These are phyloP conservation scores for Patella depressa DNA, from an alignment of 2,888 invertebrate genomes.

Conservation along the genomic window DNA sequence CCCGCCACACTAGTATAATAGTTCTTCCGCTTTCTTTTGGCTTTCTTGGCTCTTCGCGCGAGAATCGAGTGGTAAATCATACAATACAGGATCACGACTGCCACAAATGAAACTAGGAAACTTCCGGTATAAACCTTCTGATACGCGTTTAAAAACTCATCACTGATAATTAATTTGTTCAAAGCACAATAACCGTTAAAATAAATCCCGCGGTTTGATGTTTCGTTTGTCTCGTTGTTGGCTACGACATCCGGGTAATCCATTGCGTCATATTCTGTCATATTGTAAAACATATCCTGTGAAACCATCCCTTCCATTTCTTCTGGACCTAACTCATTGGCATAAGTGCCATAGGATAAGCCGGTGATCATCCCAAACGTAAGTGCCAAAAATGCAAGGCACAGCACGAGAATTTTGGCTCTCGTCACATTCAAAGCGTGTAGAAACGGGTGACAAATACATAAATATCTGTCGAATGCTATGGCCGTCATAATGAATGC, in stretches of 20 bases:
- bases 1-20: conserved; percentile 29
- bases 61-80: conserved; percentile 61
- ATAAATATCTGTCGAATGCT: conserved; percentile 44
- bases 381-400: conserved; percentile 40
- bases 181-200: not conserved
- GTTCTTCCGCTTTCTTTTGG: conserved; percentile 35
- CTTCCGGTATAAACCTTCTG: conserved; percentile 48
- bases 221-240: not conserved
- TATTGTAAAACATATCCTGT: not conserved
- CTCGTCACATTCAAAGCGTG: conserved; percentile 35
- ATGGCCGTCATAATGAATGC: conserved; percentile 43
- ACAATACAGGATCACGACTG: conserved; percentile 59
- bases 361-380: conserved; percentile 43
- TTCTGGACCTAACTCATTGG: not conserved
- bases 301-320: not conserved
- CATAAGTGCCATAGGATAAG: conserved; percentile 39
- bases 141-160: not conserved
- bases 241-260: not conserved
- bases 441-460: conserved; percentile 45
- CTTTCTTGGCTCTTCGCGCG: conserved; percentile 43
- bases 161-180: not conserved
- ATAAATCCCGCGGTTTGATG: not conserved
- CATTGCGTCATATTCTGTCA: not conserved
- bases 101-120: conserved; percentile 53
- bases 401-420: conserved; percentile 40